Evolutionary conservation across 1,140 invertebrate species (phyloP), one percentile per base, ranked within the genome.

Genomic region (Phenacoccus solenopsis): DNA sequence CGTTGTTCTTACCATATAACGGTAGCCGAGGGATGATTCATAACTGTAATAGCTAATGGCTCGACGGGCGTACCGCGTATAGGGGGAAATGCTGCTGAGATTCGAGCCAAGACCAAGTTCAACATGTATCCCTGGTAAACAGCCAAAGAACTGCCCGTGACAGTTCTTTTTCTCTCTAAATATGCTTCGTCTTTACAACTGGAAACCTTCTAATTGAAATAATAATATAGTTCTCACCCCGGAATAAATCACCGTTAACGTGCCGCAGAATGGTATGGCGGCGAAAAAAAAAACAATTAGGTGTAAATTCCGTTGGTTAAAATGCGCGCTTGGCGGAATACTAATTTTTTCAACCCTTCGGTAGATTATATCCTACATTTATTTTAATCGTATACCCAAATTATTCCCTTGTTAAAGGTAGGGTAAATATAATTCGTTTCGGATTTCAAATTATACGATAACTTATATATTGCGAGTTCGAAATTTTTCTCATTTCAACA

Each of bases 11-110:
- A 64, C 59, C 59, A 27, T 64, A 64, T 64, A 64, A 64, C 59
- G 59, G 59, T 64, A 64, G 59, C 59, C 59, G 59, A 64, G 59
- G 59, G 59, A 64, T 64, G 59, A 64, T 64, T 64, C 59, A 64
- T 64, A 64, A 64, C 59, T 27, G 59, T 64, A 64, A 64, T 64
- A 64, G 59, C 59, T 64, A 64, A 64, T 64, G 59, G 59, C 16
- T 64, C 25, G 10, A 22, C 12, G 22, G 59, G 21, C 2, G 59
- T 27, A 22, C 22, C 22, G 21, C 59, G 59, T 10, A 25, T 24
- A 25, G 59, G 25, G 59, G 20, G 20, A 49, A 49, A n/a, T n/a
- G n/a, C 9, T 27, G 21, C 21, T 25, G 25, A 27, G 25, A 64
- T 25, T 64, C 22, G 25, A 64, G 59, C 59, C 59, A 64, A 64